Evolutionary conservation across 2,888 invertebrate species (phyloP).

Genomic region (Himalopsyche japonica): DNA sequence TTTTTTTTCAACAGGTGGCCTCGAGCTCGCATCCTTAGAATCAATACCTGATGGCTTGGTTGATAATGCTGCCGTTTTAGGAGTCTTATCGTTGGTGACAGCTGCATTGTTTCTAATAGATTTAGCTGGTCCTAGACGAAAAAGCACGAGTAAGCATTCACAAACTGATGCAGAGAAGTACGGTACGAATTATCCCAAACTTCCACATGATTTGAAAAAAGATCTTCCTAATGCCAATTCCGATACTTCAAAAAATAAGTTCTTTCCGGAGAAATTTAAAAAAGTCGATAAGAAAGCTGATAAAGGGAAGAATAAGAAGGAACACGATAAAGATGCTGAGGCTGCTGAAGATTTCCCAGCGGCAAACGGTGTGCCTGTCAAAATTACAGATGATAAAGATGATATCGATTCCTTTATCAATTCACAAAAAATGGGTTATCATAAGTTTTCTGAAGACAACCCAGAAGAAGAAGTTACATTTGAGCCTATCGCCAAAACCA

Average conservation of each 20-base stretch:
- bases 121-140: slow-evolving; percentile 63
- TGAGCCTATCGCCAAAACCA: slow-evolving; percentile 48
- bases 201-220: slow-evolving; percentile 41
- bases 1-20: slow-evolving; percentile 58
- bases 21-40: slow-evolving; percentile 72
- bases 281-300: slow-evolving; percentile 7
- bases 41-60: slow-evolving; percentile 68
- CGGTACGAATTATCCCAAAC: slow-evolving; percentile 41
- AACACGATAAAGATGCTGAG: slow-evolving; percentile 43
- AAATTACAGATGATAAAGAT: slow-evolving; percentile 43
- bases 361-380: neutral
- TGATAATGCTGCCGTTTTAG: slow-evolving; percentile 73
- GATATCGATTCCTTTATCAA: slow-evolving; percentile 46
- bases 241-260: slow-evolving; percentile 38
- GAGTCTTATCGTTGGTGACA: slow-evolving; percentile 67
- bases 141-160: slow-evolving; percentile 50
- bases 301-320: slow-evolving; percentile 47
- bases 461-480: slow-evolving; percentile 43
- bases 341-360: neutral
- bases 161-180: slow-evolving; percentile 50
- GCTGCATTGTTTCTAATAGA: slow-evolving; percentile 72
- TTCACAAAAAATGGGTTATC: slow-evolving; percentile 46
- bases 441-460: slow-evolving; percentile 48
- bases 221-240: neutral
- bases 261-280: slow-evolving; percentile 35